These are phyloP conservation scores for Xylocopa sonorina DNA, from an alignment of 1,140 invertebrate species.

Conservation along the genomic window DNA sequence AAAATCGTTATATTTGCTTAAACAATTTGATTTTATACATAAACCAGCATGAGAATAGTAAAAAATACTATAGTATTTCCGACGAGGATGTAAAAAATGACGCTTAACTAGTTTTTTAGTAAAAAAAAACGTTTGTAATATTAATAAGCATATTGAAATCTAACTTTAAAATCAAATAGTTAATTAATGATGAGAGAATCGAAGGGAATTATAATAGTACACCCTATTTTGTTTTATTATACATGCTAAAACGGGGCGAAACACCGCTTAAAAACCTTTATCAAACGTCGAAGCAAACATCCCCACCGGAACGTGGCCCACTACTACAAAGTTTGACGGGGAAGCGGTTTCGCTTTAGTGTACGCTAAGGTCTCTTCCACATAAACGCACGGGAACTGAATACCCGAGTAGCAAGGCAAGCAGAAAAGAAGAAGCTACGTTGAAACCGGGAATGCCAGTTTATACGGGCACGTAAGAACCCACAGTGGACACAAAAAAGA, in stretches of 20 bases:
- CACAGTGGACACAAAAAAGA: background rate
- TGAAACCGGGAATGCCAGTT: constrained; percentile 12
- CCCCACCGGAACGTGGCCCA: background rate
- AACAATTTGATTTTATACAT: too few relatives aligned
- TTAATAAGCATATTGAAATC: background rate
- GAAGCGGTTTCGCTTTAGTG: background rate
- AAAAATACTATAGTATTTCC: too few relatives aligned
- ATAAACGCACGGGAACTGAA: background rate
- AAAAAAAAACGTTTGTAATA: too few relatives aligned
- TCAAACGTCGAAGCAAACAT: background rate
- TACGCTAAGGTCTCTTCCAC: background rate
- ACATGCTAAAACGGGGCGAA: background rate
- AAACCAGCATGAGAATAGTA: too few relatives aligned
- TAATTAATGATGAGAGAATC: too few relatives aligned
- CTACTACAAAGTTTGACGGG: background rate
- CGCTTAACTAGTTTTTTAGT: too few relatives aligned
- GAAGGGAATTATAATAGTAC: background rate
- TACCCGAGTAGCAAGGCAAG: background rate
- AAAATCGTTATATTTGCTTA: too few relatives aligned
- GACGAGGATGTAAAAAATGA: too few relatives aligned
- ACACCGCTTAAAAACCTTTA: background rate
- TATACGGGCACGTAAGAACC: constrained; percentile 1
- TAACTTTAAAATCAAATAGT: background rate
- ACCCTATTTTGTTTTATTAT: background rate
- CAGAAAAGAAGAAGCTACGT: background rate